Evolutionary conservation across 2,113 vertebrate genomes (phyloP).

Genomic region (Bufo gargarizans): DNA sequence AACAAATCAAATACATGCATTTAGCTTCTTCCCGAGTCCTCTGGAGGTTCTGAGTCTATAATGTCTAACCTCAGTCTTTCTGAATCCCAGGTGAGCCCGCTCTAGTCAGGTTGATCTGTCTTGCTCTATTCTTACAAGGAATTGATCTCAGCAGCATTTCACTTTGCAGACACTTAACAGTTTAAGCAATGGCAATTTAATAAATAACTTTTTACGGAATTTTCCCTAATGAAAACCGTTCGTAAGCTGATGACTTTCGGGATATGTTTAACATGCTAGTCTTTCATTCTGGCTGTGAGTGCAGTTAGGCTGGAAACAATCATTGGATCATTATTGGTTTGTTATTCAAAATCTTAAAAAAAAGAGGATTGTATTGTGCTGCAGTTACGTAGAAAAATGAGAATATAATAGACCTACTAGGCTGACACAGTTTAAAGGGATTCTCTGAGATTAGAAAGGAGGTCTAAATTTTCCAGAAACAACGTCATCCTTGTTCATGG

Average conservation of each 20-base stretch:
- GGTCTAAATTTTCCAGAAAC: not conserved
- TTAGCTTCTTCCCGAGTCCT: constrained; percentile 31
- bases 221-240: constrained; percentile 53
- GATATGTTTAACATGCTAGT: constrained; percentile 22
- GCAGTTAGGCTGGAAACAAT: constrained; percentile 15
- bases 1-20: constrained; percentile 56
- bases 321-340: constrained; percentile 51
- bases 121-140: constrained; percentile 50
- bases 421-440: not conserved
- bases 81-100: constrained; percentile 44
- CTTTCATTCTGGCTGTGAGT: not conserved
- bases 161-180: constrained; percentile 51
- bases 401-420: not conserved
- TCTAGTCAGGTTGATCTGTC: constrained; percentile 25
- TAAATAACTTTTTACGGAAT: constrained; percentile 50
- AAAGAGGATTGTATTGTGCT: not conserved
- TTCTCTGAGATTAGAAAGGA: not conserved
- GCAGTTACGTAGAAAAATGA: not conserved
- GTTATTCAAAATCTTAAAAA: constrained; percentile 50
- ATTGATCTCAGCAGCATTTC: constrained; percentile 44
- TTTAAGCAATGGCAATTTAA: constrained; percentile 51
- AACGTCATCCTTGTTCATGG: not conserved
- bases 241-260: constrained; percentile 36
- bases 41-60: constrained; percentile 40
- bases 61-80: constrained; percentile 52